Evolutionary conservation across 2,113 vertebrate genomes (phyloP).

Genomic region (Saguinus midas): DNA sequence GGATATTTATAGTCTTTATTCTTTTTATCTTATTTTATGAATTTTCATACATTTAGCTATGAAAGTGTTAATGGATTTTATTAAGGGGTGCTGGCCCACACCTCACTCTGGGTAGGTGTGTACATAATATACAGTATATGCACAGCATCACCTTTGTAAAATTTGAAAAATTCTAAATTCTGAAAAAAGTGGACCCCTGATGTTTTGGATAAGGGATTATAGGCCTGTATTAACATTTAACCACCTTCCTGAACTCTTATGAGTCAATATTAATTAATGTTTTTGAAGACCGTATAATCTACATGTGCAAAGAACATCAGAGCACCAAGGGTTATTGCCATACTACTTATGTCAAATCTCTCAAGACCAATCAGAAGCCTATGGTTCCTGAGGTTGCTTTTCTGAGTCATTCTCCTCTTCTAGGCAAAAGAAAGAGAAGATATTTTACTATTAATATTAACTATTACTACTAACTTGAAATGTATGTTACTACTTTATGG

Average conservation of each 20-base stretch:
- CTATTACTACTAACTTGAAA: slow-evolving; percentile 28
- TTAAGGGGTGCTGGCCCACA: background rate
- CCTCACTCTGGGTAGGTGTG: background rate
- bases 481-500: background rate
- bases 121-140: background rate
- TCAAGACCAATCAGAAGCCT: slow-evolving; percentile 33
- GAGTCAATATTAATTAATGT: slow-evolving; percentile 54
- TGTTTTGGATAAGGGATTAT: slow-evolving; percentile 9
- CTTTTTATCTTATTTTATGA: background rate
- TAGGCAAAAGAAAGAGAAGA: background rate
- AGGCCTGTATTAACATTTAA: background rate
- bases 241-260: slow-evolving; percentile 21
- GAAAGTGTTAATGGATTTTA: slow-evolving; percentile 24
- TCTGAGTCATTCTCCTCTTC: background rate
- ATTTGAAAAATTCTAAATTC: slow-evolving; percentile 13
- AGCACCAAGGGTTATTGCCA: background rate
- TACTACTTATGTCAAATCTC: slow-evolving; percentile 20
- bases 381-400: slow-evolving; percentile 1
- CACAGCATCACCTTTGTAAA: background rate
- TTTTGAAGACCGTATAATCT: slow-evolving; percentile 20
- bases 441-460: slow-evolving; percentile 31
- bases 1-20: background rate
- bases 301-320: slow-evolving; percentile 35
- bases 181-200: background rate
- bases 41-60: background rate